Evolutionary conservation across 1,140 invertebrate genomes (phyloP), one percentile per base, ranked within the genome.

Genomic region (Drosophila tristis): DNA sequence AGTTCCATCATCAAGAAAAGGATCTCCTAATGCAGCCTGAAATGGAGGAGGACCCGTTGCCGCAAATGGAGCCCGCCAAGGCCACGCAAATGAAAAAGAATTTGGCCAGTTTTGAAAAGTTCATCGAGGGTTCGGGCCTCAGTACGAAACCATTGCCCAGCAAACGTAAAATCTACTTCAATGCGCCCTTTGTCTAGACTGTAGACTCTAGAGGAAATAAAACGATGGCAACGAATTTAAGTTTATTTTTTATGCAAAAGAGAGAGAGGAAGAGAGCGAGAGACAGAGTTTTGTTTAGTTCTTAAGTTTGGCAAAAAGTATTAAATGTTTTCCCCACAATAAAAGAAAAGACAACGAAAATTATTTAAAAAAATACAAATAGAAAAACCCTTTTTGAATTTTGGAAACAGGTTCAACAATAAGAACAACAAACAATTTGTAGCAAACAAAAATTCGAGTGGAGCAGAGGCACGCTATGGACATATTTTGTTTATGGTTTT

Each of bases 151-250:
- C 91, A 25, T 76, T 91, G 68, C 89, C 90, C 15, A 78, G 76
- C 64, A 91, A 92, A 75, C 62, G 91, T 11, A 91, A 91, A 58
- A 91, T 91, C 49, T 91, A 90, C 54, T 91, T 91, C 47, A 76
- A 89, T 55, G 90, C 85, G 45, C 91, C 90, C 42, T 91, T 90
- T 66, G 91, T 91, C 58, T 92, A 48, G 31, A 31, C 29, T 20
- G 1, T 20, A 20, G 23, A 4, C 0, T 25, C 23, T 25, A 90
- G 53, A 47, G 42, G 26, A 50, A 16, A 47, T 25, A 15, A 55
- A 47, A 4, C 11, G 25, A 54, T 44, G 15, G 44, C 15, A 61
- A 65, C 68, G 63, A 81, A 77, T 70, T 80, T 80, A 73, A 73
- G 59, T 64, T 58, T 54, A 55, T 23, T 54, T 63, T 62, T n/a